Evolutionary conservation across 2,797 vertebrate species (phyloP).

Genomic region (Nasua narica): DNA sequence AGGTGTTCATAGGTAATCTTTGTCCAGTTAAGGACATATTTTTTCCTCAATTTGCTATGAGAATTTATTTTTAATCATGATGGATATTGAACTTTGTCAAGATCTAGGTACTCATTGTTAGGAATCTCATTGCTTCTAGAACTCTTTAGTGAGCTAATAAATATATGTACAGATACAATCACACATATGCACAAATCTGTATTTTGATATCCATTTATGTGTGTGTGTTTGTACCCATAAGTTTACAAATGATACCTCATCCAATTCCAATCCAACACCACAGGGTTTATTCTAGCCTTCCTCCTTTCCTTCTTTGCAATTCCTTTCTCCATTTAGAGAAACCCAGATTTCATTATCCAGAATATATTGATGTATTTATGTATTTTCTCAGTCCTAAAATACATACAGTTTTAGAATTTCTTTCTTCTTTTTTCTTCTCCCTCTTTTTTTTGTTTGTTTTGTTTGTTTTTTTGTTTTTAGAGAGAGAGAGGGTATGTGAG

Average conservation of each 20-base stretch:
- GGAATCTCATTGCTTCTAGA: neutral
- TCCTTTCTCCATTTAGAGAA: neutral
- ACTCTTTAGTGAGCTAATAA: neutral
- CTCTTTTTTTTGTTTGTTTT: too few relatives aligned
- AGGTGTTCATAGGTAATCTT: neutral
- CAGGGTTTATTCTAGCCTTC: neutral
- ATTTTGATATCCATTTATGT: neutral
- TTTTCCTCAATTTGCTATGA: neutral
- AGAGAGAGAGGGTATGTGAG: neutral
- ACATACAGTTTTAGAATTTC: neutral
- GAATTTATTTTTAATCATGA: neutral
- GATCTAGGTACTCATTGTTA: neutral
- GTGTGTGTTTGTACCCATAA: neutral
- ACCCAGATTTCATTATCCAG: neutral
- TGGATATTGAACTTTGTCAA: neutral
- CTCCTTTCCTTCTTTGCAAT: neutral
- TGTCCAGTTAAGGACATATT: neutral
- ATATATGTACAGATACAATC: neutral
- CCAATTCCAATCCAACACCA: neutral
- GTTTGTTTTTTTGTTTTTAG: too few relatives aligned
- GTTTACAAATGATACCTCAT: neutral
- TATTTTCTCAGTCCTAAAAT: slow-evolving; percentile 1
- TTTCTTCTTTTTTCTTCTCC: neutral
- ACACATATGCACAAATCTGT: neutral
- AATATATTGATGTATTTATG: neutral